A percentile compares a stretch with the other conserved stretches of the same genome.
These are phyloP conservation scores for Batillaria attramentaria DNA, from an alignment of 1,140 invertebrate genomes.

Conservation along the genomic window DNA sequence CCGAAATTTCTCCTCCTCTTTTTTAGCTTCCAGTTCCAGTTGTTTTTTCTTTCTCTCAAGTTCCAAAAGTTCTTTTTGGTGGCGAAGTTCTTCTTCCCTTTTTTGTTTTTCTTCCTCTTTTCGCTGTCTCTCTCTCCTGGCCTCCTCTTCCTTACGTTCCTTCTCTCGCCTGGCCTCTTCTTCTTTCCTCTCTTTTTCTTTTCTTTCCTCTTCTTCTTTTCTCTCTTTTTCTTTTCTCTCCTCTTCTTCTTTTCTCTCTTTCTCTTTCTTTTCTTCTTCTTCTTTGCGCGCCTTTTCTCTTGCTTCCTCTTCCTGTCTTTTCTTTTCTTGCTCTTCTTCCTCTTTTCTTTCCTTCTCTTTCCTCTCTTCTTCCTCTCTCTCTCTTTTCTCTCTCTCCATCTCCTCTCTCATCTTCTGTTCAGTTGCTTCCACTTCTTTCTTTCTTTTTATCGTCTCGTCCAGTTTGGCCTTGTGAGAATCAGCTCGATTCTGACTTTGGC, in stretches of 20 bases:
- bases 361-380: background rate
- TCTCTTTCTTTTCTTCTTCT: background rate
- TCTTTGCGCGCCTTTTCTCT: background rate
- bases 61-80: background rate
- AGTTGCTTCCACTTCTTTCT: background rate
- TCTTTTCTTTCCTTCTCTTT: background rate
- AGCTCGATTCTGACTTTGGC: background rate
- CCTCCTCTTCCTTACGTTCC: background rate
- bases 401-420: background rate
- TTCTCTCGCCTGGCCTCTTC: background rate
- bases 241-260: background rate
- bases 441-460: background rate
- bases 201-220: background rate
- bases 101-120: constrained; percentile 2
- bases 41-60: background rate
- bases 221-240: background rate
- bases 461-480: no score
- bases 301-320: background rate
- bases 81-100: background rate
- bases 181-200: background rate
- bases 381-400: background rate
- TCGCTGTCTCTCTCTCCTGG: background rate
- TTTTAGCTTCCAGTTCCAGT: background rate
- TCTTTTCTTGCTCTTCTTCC: background rate
- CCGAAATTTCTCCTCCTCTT: no score